A percentile compares a stretch with the other conserved stretches of the same genome.
Evolutionary conservation across 2,888 invertebrate genomes (phyloP).

Genomic region (Tillus elongatus): DNA sequence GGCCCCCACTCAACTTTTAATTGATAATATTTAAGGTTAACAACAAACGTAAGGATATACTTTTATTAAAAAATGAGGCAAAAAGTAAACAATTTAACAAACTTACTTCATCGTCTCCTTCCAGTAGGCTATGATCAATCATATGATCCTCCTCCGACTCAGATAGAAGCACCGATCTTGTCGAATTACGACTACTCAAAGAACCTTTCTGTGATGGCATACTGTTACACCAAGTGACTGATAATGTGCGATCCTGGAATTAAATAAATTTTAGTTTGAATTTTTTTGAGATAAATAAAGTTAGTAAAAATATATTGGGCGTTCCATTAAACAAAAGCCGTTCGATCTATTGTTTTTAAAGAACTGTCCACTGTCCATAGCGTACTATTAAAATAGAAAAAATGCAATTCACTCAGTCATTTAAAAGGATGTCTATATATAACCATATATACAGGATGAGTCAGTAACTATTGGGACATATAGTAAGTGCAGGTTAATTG

Average conservation of each 20-base stretch:
- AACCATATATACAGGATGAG: too few species aligned
- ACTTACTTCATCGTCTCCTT: constrained; percentile 41
- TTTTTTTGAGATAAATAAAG: constrained; percentile 5
- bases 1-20: too few species aligned
- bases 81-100: constrained; percentile 1
- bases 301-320: too few species aligned
- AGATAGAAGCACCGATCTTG: constrained; percentile 35
- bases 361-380: too few species aligned
- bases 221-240: constrained; percentile 38
- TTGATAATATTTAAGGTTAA: constrained; percentile 7
- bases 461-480: too few species aligned
- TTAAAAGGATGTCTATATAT: too few species aligned
- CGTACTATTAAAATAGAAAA: too few species aligned
- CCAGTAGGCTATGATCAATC: constrained; percentile 36
- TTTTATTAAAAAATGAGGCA: background rate
- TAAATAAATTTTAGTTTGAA: constrained; percentile 13
- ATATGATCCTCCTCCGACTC: constrained; percentile 42
- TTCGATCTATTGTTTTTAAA: too few species aligned
- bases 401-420: too few species aligned
- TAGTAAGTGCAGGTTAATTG: too few species aligned
- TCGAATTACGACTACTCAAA: constrained; percentile 27
- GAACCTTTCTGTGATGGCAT: constrained; percentile 28
- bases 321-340: background rate
- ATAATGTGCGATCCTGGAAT: constrained; percentile 38
- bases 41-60: background rate